These are phyloP conservation scores for Hedychridium roseum DNA, from an alignment of 2,888 invertebrate species.

Conservation along the genomic window DNA sequence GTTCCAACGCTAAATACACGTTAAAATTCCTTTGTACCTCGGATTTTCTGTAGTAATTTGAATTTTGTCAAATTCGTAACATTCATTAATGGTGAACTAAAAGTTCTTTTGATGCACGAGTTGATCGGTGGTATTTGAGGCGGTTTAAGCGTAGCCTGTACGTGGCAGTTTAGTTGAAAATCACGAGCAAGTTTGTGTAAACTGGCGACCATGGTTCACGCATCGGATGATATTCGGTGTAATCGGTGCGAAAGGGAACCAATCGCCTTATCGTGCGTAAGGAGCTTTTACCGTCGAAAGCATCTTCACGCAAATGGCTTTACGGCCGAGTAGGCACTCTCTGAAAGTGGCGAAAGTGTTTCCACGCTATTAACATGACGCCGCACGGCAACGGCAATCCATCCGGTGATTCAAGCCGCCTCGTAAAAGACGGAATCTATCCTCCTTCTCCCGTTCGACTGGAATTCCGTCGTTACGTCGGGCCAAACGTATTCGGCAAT, in stretches of 20 bases:
- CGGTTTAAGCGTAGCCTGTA: too few species aligned
- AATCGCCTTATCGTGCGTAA: conserved; percentile 29
- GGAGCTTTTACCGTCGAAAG: conserved; percentile 18
- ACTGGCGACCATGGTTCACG: not conserved
- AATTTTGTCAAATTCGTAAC: too few species aligned
- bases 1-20: too few species aligned
- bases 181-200: too few species aligned
- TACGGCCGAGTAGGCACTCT: conserved; percentile 11
- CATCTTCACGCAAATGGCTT: conserved; percentile 14
- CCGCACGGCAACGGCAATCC: conserved; percentile 4
- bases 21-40: too few species aligned
- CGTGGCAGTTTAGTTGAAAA: too few species aligned
- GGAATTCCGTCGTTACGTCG: too few species aligned
- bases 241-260: conserved; percentile 22
- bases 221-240: conserved; percentile 5
- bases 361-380: conserved; percentile 26
- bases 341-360: conserved; percentile 16
- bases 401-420: conserved; percentile 6
- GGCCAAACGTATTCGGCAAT: too few species aligned
- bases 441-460: not conserved
- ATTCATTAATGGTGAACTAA: too few species aligned
- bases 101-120: too few species aligned
- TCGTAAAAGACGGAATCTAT: not conserved
- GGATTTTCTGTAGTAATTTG: too few species aligned
- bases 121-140: too few species aligned